These are phyloP conservation scores for Dolichomitus sp. DNA, from an alignment of 2,888 invertebrate species.

Conservation along the genomic window DNA sequence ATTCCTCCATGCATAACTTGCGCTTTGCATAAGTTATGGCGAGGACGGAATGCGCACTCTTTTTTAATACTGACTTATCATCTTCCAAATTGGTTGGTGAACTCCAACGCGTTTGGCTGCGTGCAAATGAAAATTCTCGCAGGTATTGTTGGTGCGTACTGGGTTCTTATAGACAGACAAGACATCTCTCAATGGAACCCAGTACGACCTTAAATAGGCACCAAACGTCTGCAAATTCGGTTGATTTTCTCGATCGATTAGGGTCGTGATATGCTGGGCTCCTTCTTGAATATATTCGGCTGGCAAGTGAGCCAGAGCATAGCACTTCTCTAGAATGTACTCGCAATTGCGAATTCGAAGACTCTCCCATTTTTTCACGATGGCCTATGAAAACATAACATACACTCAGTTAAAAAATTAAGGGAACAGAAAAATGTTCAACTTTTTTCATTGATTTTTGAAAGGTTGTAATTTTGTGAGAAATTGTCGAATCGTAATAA, in stretches of 20 bases:
- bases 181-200: conserved; percentile 33
- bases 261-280: neutral
- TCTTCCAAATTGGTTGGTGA: conserved; percentile 31
- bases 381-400: too few relatives aligned
- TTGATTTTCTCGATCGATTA: conserved; percentile 39
- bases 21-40: neutral
- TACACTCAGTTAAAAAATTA: too few relatives aligned
- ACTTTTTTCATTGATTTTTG: conserved; percentile 3
- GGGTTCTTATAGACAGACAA: conserved; percentile 28
- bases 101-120: conserved; percentile 27
- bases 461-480: neutral
- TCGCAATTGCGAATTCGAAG: too few relatives aligned
- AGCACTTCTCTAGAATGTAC: too few relatives aligned
- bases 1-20: neutral
- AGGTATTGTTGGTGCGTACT: conserved; percentile 48
- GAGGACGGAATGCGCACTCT: neutral
- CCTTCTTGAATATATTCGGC: too few relatives aligned
- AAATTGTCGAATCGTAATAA: neutral
- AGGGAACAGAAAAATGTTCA: neutral
- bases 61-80: conserved; percentile 21
- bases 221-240: conserved; percentile 30
- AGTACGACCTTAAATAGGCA: conserved; percentile 28
- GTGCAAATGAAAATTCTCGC: conserved; percentile 3
- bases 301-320: too few relatives aligned
- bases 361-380: too few relatives aligned